Percentiles rank a stretch among this genome's conserved stretches.
Evolutionary conservation across 2,113 vertebrate species (phyloP).

Genomic region (Muntiacus muntjak): DNA sequence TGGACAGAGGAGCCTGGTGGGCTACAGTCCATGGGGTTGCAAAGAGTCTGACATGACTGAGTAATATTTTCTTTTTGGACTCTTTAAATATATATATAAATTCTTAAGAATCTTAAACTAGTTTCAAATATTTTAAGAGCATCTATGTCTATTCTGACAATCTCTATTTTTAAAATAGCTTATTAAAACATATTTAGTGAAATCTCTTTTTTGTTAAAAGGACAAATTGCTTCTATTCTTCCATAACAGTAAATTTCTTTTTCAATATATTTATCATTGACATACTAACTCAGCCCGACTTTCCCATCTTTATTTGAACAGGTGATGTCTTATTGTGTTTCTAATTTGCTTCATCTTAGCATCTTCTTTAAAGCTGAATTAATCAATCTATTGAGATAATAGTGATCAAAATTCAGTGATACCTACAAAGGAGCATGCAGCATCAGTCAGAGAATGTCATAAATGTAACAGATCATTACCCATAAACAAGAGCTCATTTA

Average conservation of each 20-base stretch:
- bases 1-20: not conserved
- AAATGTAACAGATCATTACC: not conserved
- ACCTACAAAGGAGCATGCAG: not conserved
- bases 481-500: not conserved
- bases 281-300: not conserved
- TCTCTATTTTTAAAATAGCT: not conserved
- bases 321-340: not conserved
- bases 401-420: conserved; percentile 12
- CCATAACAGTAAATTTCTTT: not conserved
- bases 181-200: not conserved
- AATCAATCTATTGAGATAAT: not conserved
- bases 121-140: not conserved
- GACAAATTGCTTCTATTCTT: not conserved
- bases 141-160: not conserved
- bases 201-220: not conserved
- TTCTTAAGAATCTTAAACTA: not conserved
- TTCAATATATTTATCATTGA: not conserved
- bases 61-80: not conserved
- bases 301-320: not conserved
- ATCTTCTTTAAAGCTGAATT: not conserved
- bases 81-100: not conserved
- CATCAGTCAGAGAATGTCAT: not conserved
- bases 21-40: not conserved
- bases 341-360: not conserved
- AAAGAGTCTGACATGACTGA: not conserved